Evolutionary conservation across 1,140 invertebrate genomes (phyloP).

Genomic region (Branchinecta lynchi): DNA sequence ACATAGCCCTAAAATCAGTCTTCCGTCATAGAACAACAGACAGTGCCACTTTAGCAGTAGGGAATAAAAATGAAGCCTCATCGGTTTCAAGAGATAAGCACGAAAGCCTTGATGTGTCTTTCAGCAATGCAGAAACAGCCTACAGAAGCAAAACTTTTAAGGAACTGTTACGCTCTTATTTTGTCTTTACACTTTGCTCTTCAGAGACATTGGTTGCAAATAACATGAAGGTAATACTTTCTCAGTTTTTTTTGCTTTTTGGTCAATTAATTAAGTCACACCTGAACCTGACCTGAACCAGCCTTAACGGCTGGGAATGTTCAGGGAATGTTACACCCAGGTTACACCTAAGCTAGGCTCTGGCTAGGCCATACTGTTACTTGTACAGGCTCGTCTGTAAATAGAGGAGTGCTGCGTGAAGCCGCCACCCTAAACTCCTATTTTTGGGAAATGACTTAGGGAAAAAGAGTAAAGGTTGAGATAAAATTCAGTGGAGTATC

Average conservation of each 20-base stretch:
- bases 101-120: slow-evolving; percentile 57
- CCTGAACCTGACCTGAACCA: not conserved
- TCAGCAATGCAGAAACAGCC: slow-evolving; percentile 38
- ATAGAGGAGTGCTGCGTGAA: too few species aligned
- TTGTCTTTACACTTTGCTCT: slow-evolving; percentile 87
- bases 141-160: slow-evolving; percentile 72
- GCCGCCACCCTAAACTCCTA: too few species aligned
- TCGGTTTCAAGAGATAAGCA: too few species aligned
- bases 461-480: too few species aligned
- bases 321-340: not conserved
- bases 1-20: too few species aligned
- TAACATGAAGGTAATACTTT: slow-evolving; percentile 63
- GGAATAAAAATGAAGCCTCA: too few species aligned
- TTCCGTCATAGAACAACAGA: too few species aligned
- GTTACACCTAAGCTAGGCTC: not conserved
- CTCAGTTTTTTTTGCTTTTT: too few species aligned
- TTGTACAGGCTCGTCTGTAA: not conserved
- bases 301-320: not conserved
- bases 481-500: too few species aligned
- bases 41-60: too few species aligned
- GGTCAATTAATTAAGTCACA: not conserved
- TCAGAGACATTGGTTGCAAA: slow-evolving; percentile 78
- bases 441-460: too few species aligned
- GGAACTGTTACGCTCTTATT: slow-evolving; percentile 76
- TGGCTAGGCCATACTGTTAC: not conserved